A percentile compares a stretch with the other conserved stretches of the same genome.
These are phyloP conservation scores for Sorex araneus DNA, from an alignment of 2,113 vertebrate species.

Conservation along the genomic window DNA sequence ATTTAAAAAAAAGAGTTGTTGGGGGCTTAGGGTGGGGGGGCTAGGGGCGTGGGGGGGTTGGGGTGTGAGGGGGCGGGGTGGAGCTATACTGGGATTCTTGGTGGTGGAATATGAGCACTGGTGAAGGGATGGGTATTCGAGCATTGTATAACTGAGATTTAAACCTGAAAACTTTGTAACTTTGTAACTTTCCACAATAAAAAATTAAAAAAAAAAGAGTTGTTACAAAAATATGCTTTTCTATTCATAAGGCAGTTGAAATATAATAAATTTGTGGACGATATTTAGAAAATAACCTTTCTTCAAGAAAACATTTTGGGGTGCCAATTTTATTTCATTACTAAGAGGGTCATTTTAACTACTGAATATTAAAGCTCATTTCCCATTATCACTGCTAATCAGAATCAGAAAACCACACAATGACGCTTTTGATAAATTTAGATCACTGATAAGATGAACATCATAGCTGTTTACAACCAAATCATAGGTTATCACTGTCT, in stretches of 20 bases:
- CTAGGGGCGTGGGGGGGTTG: too few species aligned
- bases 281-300: conserved; percentile 63
- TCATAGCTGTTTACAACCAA: conserved; percentile 56
- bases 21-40: too few species aligned
- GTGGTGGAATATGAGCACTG: too few species aligned
- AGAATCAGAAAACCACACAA: not conserved
- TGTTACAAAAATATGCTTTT: conserved; percentile 66
- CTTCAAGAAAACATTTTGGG: conserved; percentile 54
- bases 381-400: conserved; percentile 56
- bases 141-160: too few species aligned
- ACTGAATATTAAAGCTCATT: conserved; percentile 60
- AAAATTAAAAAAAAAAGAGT: conserved; percentile 32
- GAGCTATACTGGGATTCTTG: too few species aligned
- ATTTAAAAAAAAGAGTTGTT: too few species aligned
- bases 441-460: conserved; percentile 65
- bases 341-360: conserved; percentile 44
- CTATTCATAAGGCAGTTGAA: conserved; percentile 59
- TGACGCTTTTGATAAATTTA: conserved; percentile 62
- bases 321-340: conserved; percentile 64
- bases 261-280: not conserved
- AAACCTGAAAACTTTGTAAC: too few species aligned
- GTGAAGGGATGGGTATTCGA: too few species aligned
- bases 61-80: too few species aligned
- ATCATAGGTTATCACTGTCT: conserved; percentile 49
- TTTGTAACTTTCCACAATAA: too few species aligned